Evolutionary conservation across 1,140 invertebrate genomes (phyloP), one percentile per base, ranked within the genome.

Genomic region (Trichogramma pretiosum): DNA sequence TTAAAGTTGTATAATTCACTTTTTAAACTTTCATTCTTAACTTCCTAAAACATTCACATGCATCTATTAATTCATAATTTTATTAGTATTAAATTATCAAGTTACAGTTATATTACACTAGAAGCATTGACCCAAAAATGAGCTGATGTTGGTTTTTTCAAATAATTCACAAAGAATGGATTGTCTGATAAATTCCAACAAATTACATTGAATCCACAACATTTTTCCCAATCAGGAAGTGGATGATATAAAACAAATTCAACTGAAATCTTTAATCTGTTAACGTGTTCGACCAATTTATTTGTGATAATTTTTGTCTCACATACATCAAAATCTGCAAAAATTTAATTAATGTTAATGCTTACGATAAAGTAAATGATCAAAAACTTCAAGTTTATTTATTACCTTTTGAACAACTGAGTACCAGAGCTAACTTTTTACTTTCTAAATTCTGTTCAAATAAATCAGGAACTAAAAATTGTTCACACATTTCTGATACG

Each of bases 211-310:
- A 85, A 69, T 9, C 81, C 83, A 47, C 67, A 64, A 62, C 74
- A 77, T 39, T 81, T 74, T 32, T 82, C 58, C 11, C 81, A 83
- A 13, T 80, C 81, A 63, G 80, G 74, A 55, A 79, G 77, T 28
- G 68, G 60, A 10, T 81, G 82, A 49, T 61, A 63, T 59, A 79
- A 83, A 17, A 77, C 63, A 52, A 77, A 60, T 35, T 66, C 57
- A 11, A 83, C 60, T 24, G 51, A 57, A 11, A 78, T 59, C 8
- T 71, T 63, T 32, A 59, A 50, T 14, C 56, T 50, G 14, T 51
- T 53, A 23, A 77, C 56, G 50, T 68, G 64, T 30, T 65, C 49
- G 1, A 84, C 53, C 3, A 77, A 63, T 61, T 84, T 81, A 40
- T 68, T 73, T 18, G 74, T 65, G 32, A 84, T 65, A 33, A 83